A percentile compares a stretch with the other conserved stretches of the same genome.
Conservation (phyloP, 2,797 vertebrate genomes). For the Aldrovandia affinis region DNA sequence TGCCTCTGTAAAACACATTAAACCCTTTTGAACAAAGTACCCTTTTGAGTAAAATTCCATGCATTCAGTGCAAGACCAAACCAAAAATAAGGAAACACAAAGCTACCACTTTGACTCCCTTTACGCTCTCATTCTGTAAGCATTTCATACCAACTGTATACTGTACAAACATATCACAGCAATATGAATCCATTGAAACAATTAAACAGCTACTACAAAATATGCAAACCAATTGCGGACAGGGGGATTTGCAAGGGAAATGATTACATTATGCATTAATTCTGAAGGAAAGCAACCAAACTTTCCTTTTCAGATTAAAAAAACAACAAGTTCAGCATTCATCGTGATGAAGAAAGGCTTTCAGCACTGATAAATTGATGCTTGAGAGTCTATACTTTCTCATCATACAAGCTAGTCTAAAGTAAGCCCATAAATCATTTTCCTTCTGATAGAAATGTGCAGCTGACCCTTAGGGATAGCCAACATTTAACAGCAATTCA, state of each 20-base stretch:
- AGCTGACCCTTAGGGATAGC: not conserved
- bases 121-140: not conserved
- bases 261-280: not conserved
- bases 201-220: not conserved
- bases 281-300: not conserved
- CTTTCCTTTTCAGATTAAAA: not conserved
- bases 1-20: no score
- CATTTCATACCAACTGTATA: not conserved
- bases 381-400: not conserved
- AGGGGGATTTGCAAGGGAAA: not conserved
- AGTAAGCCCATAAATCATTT: conserved; percentile 9
- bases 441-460: not conserved
- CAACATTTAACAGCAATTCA: not conserved
- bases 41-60: no score
- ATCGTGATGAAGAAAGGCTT: not conserved
- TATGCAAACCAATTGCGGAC: not conserved
- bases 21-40: no score
- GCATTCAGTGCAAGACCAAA: not conserved
- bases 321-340: not conserved
- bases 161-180: not conserved
- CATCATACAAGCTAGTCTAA: not conserved
- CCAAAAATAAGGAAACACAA: no score
- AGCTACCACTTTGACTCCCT: no score
- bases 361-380: not conserved
- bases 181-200: not conserved